Conservation (phyloP, 2,113 vertebrate species). For the Thamnophis sirtalis region DNA sequence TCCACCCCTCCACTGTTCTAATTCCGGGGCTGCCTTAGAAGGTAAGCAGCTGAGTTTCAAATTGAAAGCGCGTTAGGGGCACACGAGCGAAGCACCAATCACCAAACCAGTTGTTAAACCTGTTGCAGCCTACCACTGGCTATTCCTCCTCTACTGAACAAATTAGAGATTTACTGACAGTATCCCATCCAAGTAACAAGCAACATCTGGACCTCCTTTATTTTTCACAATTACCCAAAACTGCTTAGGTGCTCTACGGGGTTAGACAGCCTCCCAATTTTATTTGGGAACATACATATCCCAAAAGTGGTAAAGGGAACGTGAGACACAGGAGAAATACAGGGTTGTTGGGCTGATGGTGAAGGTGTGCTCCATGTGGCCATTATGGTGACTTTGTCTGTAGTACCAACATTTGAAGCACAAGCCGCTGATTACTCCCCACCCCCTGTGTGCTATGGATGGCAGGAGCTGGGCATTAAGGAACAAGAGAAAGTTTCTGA, state of each 20-base stretch:
- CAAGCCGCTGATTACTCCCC: background rate
- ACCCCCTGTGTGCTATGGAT: constrained; percentile 5
- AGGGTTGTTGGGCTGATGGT: background rate
- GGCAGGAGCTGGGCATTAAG: constrained; percentile 82
- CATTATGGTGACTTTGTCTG: background rate
- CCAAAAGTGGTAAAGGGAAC: background rate
- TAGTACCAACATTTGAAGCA: background rate
- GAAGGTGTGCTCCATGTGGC: background rate
- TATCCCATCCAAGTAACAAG: background rate
- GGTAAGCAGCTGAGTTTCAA: too few relatives aligned
- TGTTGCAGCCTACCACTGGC: too few relatives aligned
- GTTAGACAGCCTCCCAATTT: background rate
- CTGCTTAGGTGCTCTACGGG: background rate
- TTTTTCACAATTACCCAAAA: background rate
- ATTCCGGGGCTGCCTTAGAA: too few relatives aligned
- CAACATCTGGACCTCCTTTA: background rate
- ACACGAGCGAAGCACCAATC: too few relatives aligned
- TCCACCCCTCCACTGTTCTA: too few relatives aligned
- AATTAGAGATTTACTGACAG: background rate
- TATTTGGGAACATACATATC: background rate
- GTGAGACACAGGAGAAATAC: background rate
- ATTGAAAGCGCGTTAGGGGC: too few relatives aligned
- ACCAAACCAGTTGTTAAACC: too few relatives aligned
- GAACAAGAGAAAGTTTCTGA: constrained; percentile 87
- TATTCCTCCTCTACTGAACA: background rate